Percentiles rank a stretch among this genome's conserved stretches.
Evolutionary conservation across 2,113 vertebrate genomes (phyloP).

Genomic region (Onychostruthus taczanowskii): DNA sequence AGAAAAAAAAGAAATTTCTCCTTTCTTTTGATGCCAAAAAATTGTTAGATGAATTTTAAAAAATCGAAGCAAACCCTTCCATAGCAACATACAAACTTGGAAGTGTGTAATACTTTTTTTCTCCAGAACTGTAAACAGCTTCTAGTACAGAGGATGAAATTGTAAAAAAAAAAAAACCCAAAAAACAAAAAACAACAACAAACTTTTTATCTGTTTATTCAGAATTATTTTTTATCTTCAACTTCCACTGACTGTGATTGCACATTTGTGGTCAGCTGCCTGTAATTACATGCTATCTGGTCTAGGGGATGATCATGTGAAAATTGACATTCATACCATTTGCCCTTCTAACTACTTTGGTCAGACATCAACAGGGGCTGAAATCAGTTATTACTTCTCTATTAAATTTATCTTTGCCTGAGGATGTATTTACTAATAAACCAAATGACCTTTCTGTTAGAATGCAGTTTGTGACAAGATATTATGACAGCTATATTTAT

Average conservation of each 20-base stretch:
- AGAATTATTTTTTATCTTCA: not conserved
- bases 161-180: not conserved
- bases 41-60: not conserved
- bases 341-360: slow-evolving; percentile 57
- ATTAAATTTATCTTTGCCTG: slow-evolving; percentile 66
- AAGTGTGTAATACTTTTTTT: not conserved
- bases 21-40: not conserved
- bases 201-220: no score
- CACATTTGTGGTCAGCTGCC: slow-evolving; percentile 35
- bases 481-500: slow-evolving; percentile 28
- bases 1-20: not conserved
- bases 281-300: slow-evolving; percentile 60
- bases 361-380: slow-evolving; percentile 30
- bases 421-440: slow-evolving; percentile 61
- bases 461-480: slow-evolving; percentile 43
- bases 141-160: not conserved
- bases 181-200: no score
- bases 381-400: slow-evolving; percentile 56
- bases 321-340: slow-evolving; percentile 65
- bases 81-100: not conserved
- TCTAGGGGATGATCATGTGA: slow-evolving; percentile 29
- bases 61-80: not conserved
- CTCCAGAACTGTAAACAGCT: not conserved
- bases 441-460: slow-evolving; percentile 63
- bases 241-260: not conserved